These are phyloP conservation scores for Podarcis muralis DNA, from an alignment of 2,113 vertebrate genomes.

Conservation along the genomic window DNA sequence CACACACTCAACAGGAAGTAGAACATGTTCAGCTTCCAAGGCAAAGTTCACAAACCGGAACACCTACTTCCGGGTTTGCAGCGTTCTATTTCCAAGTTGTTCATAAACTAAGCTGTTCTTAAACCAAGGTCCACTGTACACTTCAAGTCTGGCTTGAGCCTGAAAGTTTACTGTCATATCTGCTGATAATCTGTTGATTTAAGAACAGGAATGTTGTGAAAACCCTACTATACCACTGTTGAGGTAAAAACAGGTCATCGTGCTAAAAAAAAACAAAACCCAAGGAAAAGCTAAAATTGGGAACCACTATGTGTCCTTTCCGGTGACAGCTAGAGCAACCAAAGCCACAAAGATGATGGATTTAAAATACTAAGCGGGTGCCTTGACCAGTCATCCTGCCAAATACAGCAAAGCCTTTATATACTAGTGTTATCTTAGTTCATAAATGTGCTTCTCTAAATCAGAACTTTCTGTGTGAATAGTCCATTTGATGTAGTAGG, in stretches of 20 bases:
- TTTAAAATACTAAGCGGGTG: not conserved
- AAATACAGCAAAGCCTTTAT: not conserved
- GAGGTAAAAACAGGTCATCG: not conserved
- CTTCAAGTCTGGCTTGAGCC: not conserved
- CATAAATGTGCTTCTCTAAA: not conserved
- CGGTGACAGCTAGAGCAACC: not conserved
- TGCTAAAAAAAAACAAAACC: not conserved
- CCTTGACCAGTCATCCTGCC: not conserved
- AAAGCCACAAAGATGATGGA: not conserved
- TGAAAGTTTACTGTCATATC: not conserved
- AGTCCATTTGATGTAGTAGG: constrained; percentile 9
- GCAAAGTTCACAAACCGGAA: no score
- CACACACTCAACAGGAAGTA: no score
- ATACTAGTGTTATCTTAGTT: not conserved
- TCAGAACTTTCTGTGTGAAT: constrained; percentile 32
- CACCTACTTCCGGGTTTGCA: no score
- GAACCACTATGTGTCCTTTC: not conserved
- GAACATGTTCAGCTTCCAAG: no score
- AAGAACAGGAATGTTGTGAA: not conserved
- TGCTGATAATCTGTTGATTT: not conserved
- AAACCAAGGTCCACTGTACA: not conserved
- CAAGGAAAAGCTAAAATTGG: not conserved
- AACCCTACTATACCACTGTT: not conserved
- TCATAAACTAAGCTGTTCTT: no score
- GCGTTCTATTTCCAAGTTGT: no score